Conservation (phyloP, 1,140 invertebrate species). For the Drosophila funebris region DNA sequence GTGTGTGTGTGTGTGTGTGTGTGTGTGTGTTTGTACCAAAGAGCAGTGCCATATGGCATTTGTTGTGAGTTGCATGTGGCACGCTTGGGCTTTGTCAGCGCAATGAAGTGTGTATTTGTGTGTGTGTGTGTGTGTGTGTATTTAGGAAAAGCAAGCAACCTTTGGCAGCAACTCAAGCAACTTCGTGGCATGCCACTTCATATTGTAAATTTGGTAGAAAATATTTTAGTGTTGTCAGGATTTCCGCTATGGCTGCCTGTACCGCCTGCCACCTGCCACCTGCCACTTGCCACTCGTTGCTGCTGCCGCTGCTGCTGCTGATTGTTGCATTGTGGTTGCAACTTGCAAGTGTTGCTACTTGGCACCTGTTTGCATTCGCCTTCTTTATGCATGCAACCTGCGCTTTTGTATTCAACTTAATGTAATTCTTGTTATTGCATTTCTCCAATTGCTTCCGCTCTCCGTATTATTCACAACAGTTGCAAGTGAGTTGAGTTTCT, state of each 20-base stretch:
- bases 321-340: constrained; percentile 13
- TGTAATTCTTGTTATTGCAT: constrained; percentile 38
- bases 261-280: background rate
- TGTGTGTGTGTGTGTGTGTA: constrained; percentile 23
- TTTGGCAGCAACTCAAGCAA: constrained; percentile 54
- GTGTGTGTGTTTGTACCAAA: background rate
- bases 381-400: constrained; percentile 8
- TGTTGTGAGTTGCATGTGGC: constrained; percentile 25
- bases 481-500: background rate
- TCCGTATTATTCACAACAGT: background rate
- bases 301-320: background rate
- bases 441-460: constrained; percentile 42
- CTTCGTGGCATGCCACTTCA: constrained; percentile 57
- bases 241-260: constrained; percentile 44
- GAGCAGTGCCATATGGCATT: constrained; percentile 36
- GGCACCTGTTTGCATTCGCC: constrained; percentile 35
- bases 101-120: constrained; percentile 56
- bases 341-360: constrained; percentile 19
- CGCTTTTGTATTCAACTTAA: constrained; percentile 26
- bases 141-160: constrained; percentile 39
- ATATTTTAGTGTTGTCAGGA: constrained; percentile 71
- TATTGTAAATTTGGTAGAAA: constrained; percentile 76
- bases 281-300: background rate
- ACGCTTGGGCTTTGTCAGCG: constrained; percentile 54
- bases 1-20: background rate